Evolutionary conservation across 1,140 invertebrate genomes (phyloP).

Genomic region (Branchinecta lynchi): DNA sequence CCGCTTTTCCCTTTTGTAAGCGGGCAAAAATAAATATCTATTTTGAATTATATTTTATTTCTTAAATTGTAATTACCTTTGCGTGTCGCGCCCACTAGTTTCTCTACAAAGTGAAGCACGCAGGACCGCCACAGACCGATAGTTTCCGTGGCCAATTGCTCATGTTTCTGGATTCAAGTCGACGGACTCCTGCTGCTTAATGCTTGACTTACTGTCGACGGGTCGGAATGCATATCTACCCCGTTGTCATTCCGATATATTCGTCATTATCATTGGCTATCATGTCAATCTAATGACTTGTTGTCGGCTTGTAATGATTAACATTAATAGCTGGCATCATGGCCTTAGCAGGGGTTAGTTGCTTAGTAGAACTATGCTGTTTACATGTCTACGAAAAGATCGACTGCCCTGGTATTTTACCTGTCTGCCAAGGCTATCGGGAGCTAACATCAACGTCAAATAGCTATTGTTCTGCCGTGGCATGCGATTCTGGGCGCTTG

Average conservation of each 20-base stretch:
- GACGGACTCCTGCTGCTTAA: neutral
- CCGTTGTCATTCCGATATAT: conserved; percentile 4
- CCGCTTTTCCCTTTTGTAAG: too few relatives aligned
- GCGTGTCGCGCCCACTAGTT: too few relatives aligned
- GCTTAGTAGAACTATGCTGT: neutral
- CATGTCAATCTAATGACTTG: conserved; percentile 11
- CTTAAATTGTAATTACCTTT: too few relatives aligned
- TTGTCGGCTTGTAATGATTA: conserved; percentile 11
- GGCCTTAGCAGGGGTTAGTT: neutral
- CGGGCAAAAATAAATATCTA: too few relatives aligned
- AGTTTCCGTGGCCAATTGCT: neutral
- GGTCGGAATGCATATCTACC: conserved; percentile 8
- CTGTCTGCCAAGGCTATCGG: neutral
- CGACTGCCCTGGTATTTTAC: neutral
- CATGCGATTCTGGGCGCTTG: neutral
- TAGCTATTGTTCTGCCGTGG: neutral
- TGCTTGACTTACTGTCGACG: conserved; percentile 10
- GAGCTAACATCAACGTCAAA: neutral
- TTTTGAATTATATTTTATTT: too few relatives aligned
- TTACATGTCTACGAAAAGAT: neutral
- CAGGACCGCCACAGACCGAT: too few relatives aligned
- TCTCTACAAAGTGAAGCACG: too few relatives aligned
- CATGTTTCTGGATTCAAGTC: neutral
- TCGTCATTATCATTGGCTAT: conserved; percentile 11
- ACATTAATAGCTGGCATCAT: neutral